A percentile compares a stretch with the other conserved stretches of the same genome.
Conservation (phyloP, 2,888 invertebrate species). For the Atherix ibis region DNA sequence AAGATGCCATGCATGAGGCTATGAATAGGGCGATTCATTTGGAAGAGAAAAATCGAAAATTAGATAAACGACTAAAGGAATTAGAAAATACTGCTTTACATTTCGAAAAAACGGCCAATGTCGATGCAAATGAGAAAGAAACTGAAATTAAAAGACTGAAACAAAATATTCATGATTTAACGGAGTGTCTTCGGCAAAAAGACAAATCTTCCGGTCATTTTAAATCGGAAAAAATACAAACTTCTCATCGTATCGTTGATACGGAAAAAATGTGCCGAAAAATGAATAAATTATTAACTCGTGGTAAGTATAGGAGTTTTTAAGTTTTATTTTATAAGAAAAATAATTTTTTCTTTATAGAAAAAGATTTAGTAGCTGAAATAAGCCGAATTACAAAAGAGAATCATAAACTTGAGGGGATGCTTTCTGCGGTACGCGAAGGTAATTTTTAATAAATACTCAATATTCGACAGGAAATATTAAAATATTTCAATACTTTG, state of each 20-base stretch:
- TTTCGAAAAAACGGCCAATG: slow-evolving; percentile 63
- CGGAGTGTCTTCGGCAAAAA: no score
- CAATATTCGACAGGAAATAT: not conserved
- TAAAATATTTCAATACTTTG: not conserved
- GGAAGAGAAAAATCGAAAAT: slow-evolving; percentile 53
- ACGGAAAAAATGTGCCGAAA: slow-evolving; percentile 38
- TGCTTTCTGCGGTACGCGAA: slow-evolving; percentile 16
- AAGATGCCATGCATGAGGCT: slow-evolving; percentile 48
- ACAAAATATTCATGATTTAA: no score
- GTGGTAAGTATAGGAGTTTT: slow-evolving; percentile 31
- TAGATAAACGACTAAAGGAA: slow-evolving; percentile 55
- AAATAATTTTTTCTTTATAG: slow-evolving; percentile 27
- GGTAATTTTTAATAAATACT: slow-evolving; percentile 11
- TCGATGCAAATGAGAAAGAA: slow-evolving; percentile 44
- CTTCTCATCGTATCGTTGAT: no score
- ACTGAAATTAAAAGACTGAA: slow-evolving; percentile 25
- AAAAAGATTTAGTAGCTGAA: slow-evolving; percentile 33
- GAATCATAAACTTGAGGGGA: slow-evolving; percentile 34
- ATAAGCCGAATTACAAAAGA: slow-evolving; percentile 36
- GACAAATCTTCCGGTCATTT: no score
- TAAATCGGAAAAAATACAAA: no score
- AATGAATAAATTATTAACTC: slow-evolving; percentile 42
- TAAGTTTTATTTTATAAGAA: slow-evolving; percentile 22
- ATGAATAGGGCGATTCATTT: slow-evolving; percentile 58
- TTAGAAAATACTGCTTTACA: slow-evolving; percentile 57